phyloP scores from a whole-genome alignment of 2,113 vertebrate genomes.

The Laticauda colubrina region DNA sequence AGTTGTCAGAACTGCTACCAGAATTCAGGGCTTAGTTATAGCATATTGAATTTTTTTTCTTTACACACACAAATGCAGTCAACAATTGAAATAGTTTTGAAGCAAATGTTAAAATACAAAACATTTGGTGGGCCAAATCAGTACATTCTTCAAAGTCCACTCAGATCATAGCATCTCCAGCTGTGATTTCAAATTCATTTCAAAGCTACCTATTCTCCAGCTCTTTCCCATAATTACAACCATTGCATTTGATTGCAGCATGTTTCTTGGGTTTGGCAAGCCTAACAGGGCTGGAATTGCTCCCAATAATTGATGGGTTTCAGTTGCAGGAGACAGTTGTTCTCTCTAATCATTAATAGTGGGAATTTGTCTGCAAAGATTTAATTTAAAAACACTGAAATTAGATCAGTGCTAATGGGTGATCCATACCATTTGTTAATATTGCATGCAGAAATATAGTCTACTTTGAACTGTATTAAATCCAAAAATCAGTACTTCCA shows the following conservation, averaged over 20 bases:
- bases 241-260: background rate
- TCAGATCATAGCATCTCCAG: background rate
- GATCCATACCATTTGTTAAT: background rate
- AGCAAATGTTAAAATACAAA: background rate
- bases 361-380: background rate
- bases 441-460: background rate
- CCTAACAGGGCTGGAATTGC: background rate
- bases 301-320: background rate
- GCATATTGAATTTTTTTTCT: background rate
- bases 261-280: background rate
- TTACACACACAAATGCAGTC: background rate
- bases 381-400: constrained; percentile 2
- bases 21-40: background rate
- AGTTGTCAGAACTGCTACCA: background rate
- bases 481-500: background rate
- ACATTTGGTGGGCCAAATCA: background rate
- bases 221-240: background rate
- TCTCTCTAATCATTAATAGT: background rate
- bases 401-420: background rate
- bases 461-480: background rate
- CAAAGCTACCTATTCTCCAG: background rate
- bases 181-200: background rate
- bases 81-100: background rate
- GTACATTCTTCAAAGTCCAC: background rate
- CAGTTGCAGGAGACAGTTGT: background rate